phyloP scores from a whole-genome alignment of 2,113 vertebrate species.

The Cinclus cinclus region DNA sequence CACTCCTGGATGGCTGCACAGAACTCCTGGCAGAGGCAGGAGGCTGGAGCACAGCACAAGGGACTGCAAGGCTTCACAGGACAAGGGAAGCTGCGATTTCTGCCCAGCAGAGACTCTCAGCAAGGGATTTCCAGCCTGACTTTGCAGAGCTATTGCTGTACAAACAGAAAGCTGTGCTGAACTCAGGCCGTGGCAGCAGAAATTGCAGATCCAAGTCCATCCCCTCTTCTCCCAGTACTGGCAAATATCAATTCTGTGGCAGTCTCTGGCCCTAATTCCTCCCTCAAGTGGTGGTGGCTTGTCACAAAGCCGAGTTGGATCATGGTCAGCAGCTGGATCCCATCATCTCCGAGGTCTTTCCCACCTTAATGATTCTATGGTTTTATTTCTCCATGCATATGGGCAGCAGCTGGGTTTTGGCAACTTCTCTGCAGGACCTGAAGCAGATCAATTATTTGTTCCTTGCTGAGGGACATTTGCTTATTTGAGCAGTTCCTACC shows the following conservation, averaged over 20 bases:
- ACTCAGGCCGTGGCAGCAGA: neutral
- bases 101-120: neutral
- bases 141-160: neutral
- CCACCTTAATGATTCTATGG: neutral
- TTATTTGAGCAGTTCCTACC: neutral
- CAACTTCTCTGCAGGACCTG: neutral
- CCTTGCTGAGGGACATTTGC: neutral
- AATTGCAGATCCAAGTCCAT: neutral
- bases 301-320: neutral
- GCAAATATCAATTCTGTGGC: neutral
- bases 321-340: neutral
- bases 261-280: neutral
- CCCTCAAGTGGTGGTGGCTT: neutral
- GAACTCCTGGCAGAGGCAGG: neutral
- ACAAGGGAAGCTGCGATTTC: neutral
- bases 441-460: neutral
- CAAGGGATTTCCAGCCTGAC: neutral
- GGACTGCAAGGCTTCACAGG: neutral
- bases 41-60: neutral
- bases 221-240: neutral
- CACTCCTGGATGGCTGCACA: neutral
- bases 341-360: rapidly evolving
- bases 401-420: neutral
- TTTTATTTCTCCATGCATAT: neutral
- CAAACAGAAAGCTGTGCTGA: neutral